Evolutionary conservation across 2,797 vertebrate species (phyloP).

Genomic region (Esox masquinongy): DNA sequence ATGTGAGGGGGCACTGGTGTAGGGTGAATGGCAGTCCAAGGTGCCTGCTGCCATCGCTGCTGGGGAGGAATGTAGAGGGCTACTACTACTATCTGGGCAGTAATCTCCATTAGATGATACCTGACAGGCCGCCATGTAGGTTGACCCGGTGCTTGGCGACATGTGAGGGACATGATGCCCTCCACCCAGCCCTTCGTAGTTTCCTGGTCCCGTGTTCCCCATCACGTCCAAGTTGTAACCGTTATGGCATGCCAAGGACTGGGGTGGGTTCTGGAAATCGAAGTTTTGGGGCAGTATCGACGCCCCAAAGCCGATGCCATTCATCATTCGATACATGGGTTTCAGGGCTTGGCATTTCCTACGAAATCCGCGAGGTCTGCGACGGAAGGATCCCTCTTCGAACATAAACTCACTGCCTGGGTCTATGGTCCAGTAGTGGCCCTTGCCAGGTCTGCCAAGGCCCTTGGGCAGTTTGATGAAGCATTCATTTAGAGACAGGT

Average conservation of each 20-base stretch:
- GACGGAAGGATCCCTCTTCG: slow-evolving; percentile 95
- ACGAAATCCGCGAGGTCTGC: slow-evolving; percentile 92
- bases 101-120: slow-evolving; percentile 83
- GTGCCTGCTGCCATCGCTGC: slow-evolving; percentile 83
- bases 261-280: slow-evolving; percentile 87
- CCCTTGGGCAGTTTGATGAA: slow-evolving; percentile 96
- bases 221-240: slow-evolving; percentile 91
- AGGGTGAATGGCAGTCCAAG: slow-evolving; percentile 88
- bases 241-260: slow-evolving; percentile 84
- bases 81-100: slow-evolving; percentile 87
- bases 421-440: slow-evolving; percentile 98
- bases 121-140: slow-evolving; percentile 91
- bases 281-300: slow-evolving; percentile 89
- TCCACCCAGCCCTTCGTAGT: slow-evolving; percentile 81
- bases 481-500: slow-evolving; percentile 94
- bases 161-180: slow-evolving; percentile 87
- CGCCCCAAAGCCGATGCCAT: slow-evolving; percentile 86
- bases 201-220: slow-evolving; percentile 76
- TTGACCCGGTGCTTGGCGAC: slow-evolving; percentile 86
- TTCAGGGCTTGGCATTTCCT: slow-evolving; percentile 94
- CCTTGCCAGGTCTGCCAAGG: slow-evolving; percentile 90
- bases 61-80: slow-evolving; percentile 86
- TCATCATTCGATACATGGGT: slow-evolving; percentile 94
- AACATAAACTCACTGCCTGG: slow-evolving; percentile 98
- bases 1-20: slow-evolving; percentile 82